phyloP scores from a whole-genome alignment of 2,888 invertebrate species.

The Trissonchulus sp. region DNA sequence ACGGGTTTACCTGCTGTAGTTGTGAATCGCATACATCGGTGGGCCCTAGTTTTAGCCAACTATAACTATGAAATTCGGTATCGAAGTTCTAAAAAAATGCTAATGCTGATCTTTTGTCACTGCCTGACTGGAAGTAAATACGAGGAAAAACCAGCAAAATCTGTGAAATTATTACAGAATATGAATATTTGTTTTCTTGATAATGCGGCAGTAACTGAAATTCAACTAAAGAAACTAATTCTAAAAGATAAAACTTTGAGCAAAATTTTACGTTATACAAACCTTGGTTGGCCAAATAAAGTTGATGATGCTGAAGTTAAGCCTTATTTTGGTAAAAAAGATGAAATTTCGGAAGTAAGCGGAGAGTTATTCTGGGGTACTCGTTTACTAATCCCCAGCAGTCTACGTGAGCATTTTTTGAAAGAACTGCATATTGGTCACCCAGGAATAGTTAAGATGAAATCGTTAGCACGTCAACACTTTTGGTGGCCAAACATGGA shows the following conservation, averaged over 20 bases:
- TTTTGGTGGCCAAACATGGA: no score
- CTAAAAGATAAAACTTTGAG: no score
- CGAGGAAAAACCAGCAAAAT: constrained; percentile 8
- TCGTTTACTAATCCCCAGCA: background rate
- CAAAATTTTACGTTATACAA: no score
- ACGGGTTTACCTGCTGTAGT: constrained; percentile 31
- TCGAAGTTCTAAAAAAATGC: constrained; percentile 25
- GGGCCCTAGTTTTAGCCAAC: constrained; percentile 31
- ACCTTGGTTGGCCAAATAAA: background rate
- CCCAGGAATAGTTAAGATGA: no score
- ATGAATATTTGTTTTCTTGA: background rate
- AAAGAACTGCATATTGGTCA: background rate
- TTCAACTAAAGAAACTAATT: no score
- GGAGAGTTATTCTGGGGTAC: constrained; percentile 35
- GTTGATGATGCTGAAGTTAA: background rate
- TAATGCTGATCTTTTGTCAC: constrained; percentile 35
- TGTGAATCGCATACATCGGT: constrained; percentile 30
- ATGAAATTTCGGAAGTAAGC: constrained; percentile 27
- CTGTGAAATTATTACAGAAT: background rate
- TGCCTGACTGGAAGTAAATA: constrained; percentile 27
- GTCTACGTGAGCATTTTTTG: background rate
- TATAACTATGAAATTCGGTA: constrained; percentile 24
- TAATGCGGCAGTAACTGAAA: no score
- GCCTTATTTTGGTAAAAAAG: background rate
- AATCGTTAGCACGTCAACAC: background rate